Conservation (phyloP, 92 coral and sea anemone species). For the Porites lobata region DNA sequence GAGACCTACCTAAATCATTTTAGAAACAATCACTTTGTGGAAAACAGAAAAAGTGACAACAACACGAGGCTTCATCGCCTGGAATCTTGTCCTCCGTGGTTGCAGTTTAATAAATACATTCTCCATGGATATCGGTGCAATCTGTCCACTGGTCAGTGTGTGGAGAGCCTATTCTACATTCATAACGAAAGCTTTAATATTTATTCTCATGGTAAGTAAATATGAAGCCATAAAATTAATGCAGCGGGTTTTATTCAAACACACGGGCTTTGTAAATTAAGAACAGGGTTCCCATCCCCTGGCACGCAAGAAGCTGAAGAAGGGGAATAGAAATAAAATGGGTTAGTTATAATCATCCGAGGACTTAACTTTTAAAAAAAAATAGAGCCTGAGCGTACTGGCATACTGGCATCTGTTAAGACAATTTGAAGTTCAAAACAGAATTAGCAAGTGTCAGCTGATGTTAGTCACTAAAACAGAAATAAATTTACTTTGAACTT, state of each 20-base stretch:
- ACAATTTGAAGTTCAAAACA: no score
- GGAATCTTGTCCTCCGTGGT: constrained; percentile 80
- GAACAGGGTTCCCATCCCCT: no score
- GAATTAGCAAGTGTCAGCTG: no score
- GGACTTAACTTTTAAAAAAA: no score
- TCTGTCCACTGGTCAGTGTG: constrained; percentile 74
- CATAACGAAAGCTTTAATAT: constrained; percentile 95
- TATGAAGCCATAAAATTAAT: not conserved
- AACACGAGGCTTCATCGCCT: not conserved
- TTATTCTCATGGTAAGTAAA: constrained; percentile 89
- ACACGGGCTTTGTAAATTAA: no score
- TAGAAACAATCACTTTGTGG: not conserved
- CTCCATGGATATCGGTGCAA: constrained; percentile 85
- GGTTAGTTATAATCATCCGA: no score
- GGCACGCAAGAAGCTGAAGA: no score
- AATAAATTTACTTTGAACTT: no score
- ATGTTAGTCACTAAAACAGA: no score
- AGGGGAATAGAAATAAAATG: no score
- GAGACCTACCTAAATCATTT: constrained; percentile 16
- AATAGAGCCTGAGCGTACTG: no score
- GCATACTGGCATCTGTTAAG: no score
- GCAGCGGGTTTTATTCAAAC: not conserved
- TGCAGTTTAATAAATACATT: constrained; percentile 87
- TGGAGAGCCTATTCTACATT: constrained; percentile 85
- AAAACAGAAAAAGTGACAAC: not conserved